Conservation (phyloP, 1,140 invertebrate genomes). For the Lasioglossum albipes region DNA sequence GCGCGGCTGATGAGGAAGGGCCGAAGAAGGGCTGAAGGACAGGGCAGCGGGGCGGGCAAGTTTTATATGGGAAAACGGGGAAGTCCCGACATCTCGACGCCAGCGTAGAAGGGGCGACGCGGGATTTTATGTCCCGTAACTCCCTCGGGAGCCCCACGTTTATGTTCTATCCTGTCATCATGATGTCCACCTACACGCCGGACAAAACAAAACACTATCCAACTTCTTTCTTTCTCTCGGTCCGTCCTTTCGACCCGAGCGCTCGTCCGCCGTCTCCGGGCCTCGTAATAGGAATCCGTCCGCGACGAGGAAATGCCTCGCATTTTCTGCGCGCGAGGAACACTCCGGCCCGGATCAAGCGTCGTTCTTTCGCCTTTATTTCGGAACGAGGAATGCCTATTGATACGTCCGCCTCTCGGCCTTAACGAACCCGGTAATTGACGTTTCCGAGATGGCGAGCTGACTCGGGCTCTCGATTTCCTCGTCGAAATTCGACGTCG, state of each 20-base stretch:
- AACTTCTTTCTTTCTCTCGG: constrained; percentile 35
- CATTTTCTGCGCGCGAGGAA: constrained; percentile 48
- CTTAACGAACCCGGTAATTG: constrained; percentile 1
- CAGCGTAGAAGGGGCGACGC: constrained; percentile 69
- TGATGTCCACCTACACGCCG: constrained; percentile 73
- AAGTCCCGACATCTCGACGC: constrained; percentile 78
- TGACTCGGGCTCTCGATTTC: background rate
- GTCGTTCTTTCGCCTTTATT: constrained; percentile 58
- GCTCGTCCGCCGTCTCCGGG: background rate
- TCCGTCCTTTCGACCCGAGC: background rate
- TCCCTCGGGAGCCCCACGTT: constrained; percentile 75
- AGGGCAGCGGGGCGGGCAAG: constrained; percentile 15
- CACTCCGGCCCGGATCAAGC: constrained; percentile 15
- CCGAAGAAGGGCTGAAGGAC: constrained; percentile 52
- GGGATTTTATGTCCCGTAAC: constrained; percentile 79
- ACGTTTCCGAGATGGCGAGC: background rate
- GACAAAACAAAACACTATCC: constrained; percentile 76
- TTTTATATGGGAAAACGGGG: constrained; percentile 65
- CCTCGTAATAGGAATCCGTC: constrained; percentile 59
- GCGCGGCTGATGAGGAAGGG: constrained; percentile 67
- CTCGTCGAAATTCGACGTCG: background rate
- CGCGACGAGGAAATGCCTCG: constrained; percentile 62
- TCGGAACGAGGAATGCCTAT: constrained; percentile 53
- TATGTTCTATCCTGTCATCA: constrained; percentile 77
- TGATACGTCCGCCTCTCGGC: constrained; percentile 7